Percentiles rank a stretch among this genome's conserved stretches.
These are phyloP conservation scores for Bombyx mori DNA, from an alignment of 1,140 invertebrate genomes.

Conservation along the genomic window ASM3026992v2 NC_085133.1:5671501-5672000, in stretches of 20 bases:
- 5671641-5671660: conserved; percentile 38
- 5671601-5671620: conserved; percentile 38
- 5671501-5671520: conserved; percentile 36
- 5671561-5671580: conserved; percentile 42
- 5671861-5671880: too few species aligned
- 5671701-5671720: conserved; percentile 36
- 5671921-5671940: too few species aligned
- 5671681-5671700: conserved; percentile 37
- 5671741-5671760: conserved; percentile 33
- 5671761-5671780: too few species aligned
- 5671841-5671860: too few species aligned
- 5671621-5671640: conserved; percentile 61
- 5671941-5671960: too few species aligned
- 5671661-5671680: conserved; percentile 41
- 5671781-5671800: too few species aligned
- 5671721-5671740: conserved; percentile 46
- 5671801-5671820: too few species aligned
- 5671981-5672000: too few species aligned
- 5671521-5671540: conserved; percentile 35
- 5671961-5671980: too few species aligned
- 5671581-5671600: conserved; percentile 27
- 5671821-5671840: too few species aligned
- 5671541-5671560: conserved; percentile 49
- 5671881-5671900: too few species aligned
- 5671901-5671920: too few species aligned